Evolutionary conservation across 2,797 vertebrate genomes (phyloP).

Genomic region (Limosa lapponica): DNA sequence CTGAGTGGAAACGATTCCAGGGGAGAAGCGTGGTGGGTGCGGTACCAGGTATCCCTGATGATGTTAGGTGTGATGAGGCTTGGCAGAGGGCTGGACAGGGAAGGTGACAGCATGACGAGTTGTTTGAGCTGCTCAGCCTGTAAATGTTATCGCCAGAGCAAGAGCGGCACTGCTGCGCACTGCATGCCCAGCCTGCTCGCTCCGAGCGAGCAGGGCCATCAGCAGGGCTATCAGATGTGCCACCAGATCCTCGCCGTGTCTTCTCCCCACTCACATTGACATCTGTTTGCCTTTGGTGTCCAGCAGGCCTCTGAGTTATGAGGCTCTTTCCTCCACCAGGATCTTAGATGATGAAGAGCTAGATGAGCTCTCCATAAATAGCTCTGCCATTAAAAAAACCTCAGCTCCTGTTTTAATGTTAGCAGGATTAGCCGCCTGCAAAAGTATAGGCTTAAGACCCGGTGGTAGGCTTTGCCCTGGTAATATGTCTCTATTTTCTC

Average conservation of each 20-base stretch:
- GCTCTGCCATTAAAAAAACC: conserved; percentile 43
- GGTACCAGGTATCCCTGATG: not conserved
- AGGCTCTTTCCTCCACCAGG: not conserved
- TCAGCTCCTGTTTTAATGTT: conserved; percentile 30
- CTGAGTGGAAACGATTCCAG: not conserved
- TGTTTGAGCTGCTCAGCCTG: not conserved
- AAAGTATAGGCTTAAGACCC: conserved; percentile 24
- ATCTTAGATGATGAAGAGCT: conserved; percentile 20
- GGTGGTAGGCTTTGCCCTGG: conserved; percentile 5
- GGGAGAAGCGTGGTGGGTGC: fast-evolving
- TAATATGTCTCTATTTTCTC: conserved; percentile 67
- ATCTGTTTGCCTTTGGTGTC: conserved; percentile 49
- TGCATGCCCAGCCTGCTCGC: not conserved
- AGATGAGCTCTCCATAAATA: conserved; percentile 56
- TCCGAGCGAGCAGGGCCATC: fast-evolving
- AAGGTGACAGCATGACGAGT: not conserved
- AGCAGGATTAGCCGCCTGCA: conserved; percentile 41
- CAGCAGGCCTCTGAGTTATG: not conserved
- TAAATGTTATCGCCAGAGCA: not conserved
- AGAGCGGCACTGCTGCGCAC: fast-evolving
- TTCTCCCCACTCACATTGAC: not conserved
- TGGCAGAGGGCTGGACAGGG: not conserved
- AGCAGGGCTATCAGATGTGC: not conserved
- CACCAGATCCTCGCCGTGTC: not conserved
- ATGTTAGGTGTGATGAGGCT: not conserved